Conservation (phyloP, 2,113 vertebrate species). For the Telmatochromis brachygnathus region DNA sequence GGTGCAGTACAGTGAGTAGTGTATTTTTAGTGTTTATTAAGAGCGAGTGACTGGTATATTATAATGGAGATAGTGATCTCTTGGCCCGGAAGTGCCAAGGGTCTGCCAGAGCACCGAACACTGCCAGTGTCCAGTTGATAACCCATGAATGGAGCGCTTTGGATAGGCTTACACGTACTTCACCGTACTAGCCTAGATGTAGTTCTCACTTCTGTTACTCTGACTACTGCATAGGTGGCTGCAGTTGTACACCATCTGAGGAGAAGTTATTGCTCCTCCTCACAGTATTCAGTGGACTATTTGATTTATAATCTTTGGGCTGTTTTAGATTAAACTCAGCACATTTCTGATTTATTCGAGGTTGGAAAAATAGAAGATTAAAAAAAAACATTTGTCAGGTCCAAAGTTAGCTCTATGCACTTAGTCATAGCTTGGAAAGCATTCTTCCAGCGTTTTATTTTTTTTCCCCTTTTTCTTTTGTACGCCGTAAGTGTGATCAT, state of each 20-base stretch:
- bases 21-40: constrained; percentile 23
- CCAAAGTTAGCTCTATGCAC: constrained; percentile 53
- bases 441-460: not conserved
- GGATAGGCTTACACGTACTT: not conserved
- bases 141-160: not conserved
- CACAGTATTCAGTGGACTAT: not conserved
- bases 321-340: constrained; percentile 37
- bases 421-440: constrained; percentile 56
- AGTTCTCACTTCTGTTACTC: not conserved
- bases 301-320: constrained; percentile 28
- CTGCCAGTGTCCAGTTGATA: constrained; percentile 3
- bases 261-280: not conserved
- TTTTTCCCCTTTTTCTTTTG: constrained; percentile 30
- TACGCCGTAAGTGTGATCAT: constrained; percentile 50
- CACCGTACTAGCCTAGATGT: not conserved
- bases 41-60: constrained; percentile 8
- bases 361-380: constrained; percentile 37
- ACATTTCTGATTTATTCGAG: constrained; percentile 50
- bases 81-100: constrained; percentile 20
- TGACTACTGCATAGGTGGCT: not conserved
- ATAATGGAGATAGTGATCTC: constrained; percentile 34
- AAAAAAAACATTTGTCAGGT: constrained; percentile 28
- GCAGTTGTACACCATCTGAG: not conserved
- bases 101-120: constrained; percentile 16
- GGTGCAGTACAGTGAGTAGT: not conserved